Evolutionary conservation across 2,888 invertebrate genomes (phyloP).

Genomic region (Bugulina stolonifera): DNA sequence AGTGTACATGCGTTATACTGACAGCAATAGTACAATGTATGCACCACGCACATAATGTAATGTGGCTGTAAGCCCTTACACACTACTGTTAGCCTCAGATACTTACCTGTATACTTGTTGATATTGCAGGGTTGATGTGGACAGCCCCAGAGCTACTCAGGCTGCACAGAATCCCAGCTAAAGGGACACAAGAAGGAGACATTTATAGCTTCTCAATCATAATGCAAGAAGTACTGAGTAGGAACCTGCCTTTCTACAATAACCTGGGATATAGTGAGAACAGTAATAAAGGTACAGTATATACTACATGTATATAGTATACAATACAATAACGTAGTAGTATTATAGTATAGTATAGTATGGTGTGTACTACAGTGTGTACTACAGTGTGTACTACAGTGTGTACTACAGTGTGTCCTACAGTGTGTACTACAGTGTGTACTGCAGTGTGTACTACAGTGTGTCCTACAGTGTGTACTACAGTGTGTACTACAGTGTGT

Average conservation of each 20-base stretch:
- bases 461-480: not conserved
- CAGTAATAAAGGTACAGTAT: constrained; percentile 21
- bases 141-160: constrained; percentile 41
- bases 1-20: too few relatives aligned
- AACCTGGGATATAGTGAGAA: constrained; percentile 16
- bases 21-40: too few relatives aligned
- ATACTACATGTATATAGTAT: not conserved
- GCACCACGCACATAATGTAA: too few relatives aligned
- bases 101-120: too few relatives aligned
- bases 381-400: not conserved
- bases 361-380: not conserved
- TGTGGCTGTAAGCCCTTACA: too few relatives aligned
- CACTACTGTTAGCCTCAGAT: too few relatives aligned
- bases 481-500: not conserved
- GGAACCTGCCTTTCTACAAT: constrained; percentile 21
- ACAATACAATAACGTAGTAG: not conserved
- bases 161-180: constrained; percentile 32
- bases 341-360: not conserved
- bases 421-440: not conserved
- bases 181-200: constrained; percentile 31
- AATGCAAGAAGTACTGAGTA: constrained; percentile 12
- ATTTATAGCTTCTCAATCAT: constrained; percentile 25
- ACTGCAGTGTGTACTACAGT: not conserved
- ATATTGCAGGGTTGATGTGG: constrained; percentile 39
- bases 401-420: not conserved